Conservation (phyloP, 2,113 vertebrate species). For the Cromileptes altivelis region DNA sequence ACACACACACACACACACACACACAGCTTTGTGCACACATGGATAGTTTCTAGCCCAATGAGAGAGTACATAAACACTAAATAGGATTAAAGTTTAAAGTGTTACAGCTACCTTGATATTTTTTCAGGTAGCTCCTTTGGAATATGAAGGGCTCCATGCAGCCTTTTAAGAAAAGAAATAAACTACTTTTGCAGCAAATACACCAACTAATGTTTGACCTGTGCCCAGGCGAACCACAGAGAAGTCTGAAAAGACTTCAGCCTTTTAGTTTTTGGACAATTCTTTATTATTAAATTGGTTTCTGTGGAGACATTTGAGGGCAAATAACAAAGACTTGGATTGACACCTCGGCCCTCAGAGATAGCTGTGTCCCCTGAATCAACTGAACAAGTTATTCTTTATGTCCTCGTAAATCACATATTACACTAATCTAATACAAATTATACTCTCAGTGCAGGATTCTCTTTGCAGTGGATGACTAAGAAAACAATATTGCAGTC, state of each 20-base stretch:
- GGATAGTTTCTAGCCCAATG: slow-evolving; percentile 40
- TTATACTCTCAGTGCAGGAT: not conserved
- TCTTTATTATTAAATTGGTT: slow-evolving; percentile 30
- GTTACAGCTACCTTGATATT: slow-evolving; percentile 45
- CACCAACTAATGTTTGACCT: slow-evolving; percentile 25
- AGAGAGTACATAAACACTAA: slow-evolving; percentile 73
- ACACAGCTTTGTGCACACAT: slow-evolving; percentile 12
- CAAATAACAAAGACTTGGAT: slow-evolving; percentile 31
- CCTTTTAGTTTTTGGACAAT: not conserved
- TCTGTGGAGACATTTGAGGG: slow-evolving; percentile 32
- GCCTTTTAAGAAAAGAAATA: slow-evolving; percentile 55
- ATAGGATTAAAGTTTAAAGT: slow-evolving; percentile 72
- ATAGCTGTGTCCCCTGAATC: slow-evolving; percentile 18
- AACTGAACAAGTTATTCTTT: slow-evolving; percentile 23
- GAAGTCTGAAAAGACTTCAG: slow-evolving; percentile 7
- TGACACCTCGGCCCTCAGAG: slow-evolving; percentile 45
- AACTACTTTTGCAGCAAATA: slow-evolving; percentile 40
- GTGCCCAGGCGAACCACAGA: not conserved
- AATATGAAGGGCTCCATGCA: slow-evolving; percentile 19
- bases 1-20: not conserved
- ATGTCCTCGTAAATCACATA: slow-evolving; percentile 45
- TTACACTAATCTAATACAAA: slow-evolving; percentile 39
- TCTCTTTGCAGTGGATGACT: slow-evolving; percentile 10
- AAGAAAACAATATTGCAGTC: slow-evolving; percentile 28
- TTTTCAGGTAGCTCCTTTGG: slow-evolving; percentile 7